Conservation (phyloP, 2,888 invertebrate species). For the Agrotis segetum region DNA sequence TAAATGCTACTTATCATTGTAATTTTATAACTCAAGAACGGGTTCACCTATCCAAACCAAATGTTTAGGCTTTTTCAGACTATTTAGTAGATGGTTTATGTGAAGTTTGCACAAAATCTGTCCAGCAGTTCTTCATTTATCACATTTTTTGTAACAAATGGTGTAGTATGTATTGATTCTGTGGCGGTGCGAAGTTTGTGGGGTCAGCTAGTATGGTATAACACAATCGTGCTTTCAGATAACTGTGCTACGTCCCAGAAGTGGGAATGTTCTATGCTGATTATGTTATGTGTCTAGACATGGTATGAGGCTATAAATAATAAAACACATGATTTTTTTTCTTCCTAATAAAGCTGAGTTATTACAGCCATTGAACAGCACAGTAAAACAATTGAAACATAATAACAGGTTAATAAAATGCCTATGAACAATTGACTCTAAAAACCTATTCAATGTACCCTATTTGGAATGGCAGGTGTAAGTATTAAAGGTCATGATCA, state of each 20-base stretch:
- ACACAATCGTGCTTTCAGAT: not conserved
- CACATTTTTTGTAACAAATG: too few species aligned
- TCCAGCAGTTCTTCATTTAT: too few species aligned
- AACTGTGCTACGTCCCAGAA: not conserved
- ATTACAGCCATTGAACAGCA: not conserved
- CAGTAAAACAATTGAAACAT: not conserved
- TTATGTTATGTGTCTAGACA: not conserved
- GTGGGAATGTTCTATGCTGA: not conserved
- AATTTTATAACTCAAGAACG: too few species aligned
- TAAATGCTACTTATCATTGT: too few species aligned
- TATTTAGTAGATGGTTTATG: too few species aligned
- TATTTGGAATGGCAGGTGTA: not conserved
- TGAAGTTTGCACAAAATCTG: too few species aligned
- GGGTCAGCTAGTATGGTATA: too few species aligned
- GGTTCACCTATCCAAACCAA: too few species aligned
- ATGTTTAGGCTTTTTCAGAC: too few species aligned
- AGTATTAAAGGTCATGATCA: constrained; percentile 27
- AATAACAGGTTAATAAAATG: constrained; percentile 7
- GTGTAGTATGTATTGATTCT: too few species aligned
- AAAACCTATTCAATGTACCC: constrained; percentile 2
- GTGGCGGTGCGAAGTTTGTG: too few species aligned
- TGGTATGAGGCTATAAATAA: not conserved
- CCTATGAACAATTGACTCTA: constrained; percentile 18
- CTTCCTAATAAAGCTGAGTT: not conserved
- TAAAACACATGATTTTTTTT: constrained; percentile 16